Evolutionary conservation across 2,113 vertebrate genomes (phyloP).

Genomic region (Ceratotherium simum): DNA sequence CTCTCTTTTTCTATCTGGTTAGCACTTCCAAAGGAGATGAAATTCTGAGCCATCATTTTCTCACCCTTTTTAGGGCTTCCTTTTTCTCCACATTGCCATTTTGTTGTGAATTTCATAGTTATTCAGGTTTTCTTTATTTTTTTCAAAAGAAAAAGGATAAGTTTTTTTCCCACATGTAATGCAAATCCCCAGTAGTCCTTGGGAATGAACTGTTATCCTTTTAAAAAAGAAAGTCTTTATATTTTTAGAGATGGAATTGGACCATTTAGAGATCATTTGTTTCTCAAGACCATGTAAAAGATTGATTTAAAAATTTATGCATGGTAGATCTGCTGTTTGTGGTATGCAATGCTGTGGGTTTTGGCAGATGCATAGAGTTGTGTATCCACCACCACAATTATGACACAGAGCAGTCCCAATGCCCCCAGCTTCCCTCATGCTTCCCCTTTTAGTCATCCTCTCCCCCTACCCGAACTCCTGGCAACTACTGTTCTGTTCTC

Average conservation of each 20-base stretch:
- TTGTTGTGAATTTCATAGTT: background rate
- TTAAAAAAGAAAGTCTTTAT: background rate
- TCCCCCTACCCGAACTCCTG: background rate
- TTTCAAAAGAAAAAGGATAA: background rate
- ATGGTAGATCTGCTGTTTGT: background rate
- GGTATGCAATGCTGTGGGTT: accelerated
- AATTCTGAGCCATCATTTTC: background rate
- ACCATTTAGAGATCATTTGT: background rate
- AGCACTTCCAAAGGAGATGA: background rate
- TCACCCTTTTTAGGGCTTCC: background rate
- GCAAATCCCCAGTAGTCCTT: background rate
- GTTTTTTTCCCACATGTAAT: background rate
- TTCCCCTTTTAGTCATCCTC: background rate
- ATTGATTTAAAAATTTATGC: background rate
- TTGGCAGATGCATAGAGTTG: background rate
- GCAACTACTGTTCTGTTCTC: background rate
- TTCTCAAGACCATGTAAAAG: background rate
- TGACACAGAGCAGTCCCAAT: accelerated
- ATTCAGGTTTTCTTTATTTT: background rate
- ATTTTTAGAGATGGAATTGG: background rate
- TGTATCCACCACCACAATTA: no score
- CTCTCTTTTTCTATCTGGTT: background rate
- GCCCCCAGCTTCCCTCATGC: background rate
- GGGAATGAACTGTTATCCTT: background rate
- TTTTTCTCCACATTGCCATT: background rate